Percentiles rank a stretch among this genome's conserved stretches.
Conservation (phyloP, 2,888 invertebrate species). For the Hermodice carunculata region DNA sequence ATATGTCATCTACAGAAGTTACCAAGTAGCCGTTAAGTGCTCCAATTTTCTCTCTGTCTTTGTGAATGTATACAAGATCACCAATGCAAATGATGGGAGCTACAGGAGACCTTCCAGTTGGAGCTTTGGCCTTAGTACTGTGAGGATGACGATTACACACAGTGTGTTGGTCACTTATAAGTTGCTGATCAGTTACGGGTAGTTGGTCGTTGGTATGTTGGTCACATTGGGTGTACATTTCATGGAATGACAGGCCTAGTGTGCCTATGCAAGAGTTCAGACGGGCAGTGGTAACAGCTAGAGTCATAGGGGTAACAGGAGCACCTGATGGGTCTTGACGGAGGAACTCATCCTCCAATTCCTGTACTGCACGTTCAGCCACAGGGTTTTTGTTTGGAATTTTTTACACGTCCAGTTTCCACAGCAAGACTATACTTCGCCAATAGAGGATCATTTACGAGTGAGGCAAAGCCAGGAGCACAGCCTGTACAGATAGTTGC, state of each 20-base stretch:
- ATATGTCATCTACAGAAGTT: constrained; percentile 23
- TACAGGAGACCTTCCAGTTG: no score
- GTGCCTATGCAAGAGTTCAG: constrained; percentile 40
- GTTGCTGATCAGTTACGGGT: constrained; percentile 23
- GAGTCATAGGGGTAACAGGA: constrained; percentile 20
- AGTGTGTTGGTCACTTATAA: constrained; percentile 31
- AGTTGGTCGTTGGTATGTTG: constrained; percentile 42
- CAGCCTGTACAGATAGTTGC: constrained; percentile 38
- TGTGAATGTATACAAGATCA: constrained; percentile 36
- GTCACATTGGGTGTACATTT: constrained; percentile 40
- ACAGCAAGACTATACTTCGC: constrained; percentile 25
- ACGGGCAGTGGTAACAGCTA: constrained; percentile 23
- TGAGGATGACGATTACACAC: constrained; percentile 23
- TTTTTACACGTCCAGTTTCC: constrained; percentile 37
- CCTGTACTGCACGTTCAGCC: constrained; percentile 46
- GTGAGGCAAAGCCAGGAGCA: constrained; percentile 34
- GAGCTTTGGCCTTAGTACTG: constrained; percentile 38
- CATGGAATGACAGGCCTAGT: constrained; percentile 38
- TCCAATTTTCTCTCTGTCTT: constrained; percentile 26
- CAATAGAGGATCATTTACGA: constrained; percentile 34
- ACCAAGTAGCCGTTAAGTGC: constrained; percentile 37
- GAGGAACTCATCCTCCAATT: constrained; percentile 45
- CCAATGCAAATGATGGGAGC: constrained; percentile 32
- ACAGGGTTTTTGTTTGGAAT: constrained; percentile 46
- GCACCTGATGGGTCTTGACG: constrained; percentile 33